Base-by-base conservation (phyloP, 1,140 invertebrate species). In the Palaemon carinicauda region DNA sequence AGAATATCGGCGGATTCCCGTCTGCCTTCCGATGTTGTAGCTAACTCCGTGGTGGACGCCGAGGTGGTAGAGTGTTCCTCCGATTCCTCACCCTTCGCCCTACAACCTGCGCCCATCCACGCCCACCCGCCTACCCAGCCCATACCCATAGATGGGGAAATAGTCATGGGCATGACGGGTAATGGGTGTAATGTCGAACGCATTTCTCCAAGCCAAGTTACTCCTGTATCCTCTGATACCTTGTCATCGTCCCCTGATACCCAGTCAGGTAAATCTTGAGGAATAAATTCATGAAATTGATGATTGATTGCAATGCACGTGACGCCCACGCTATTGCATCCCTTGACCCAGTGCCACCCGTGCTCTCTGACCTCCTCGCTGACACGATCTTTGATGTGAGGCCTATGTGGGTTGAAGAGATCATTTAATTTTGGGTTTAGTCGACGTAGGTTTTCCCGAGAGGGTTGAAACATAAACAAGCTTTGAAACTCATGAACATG, bases 241-340 rank as follows among this genome's bases (percentile, higher is more conserved):
- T 77, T 78, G 33, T 85, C 83, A 7, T 86, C 83, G 60, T 86
- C 83, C 21, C 83, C 83, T 24, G 83, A 86, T 52, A 86, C 83
- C 21, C 83, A 86, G 33, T 24, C 83, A 86, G 83, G 83, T 86
- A 86, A 85, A 65, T 12, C 15, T 53, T 52, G 53, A 27, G 41
- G 29, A 54, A 56, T 60, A 29, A 77, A 33, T 51, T 65, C 60
- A 2, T 21, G 2, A 41, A 41, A 41, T 41, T 4, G n/a, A n/a
- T n/a, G n/a, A n/a, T n/a, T n/a, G n/a, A n/a, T n/a, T n/a, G n/a
- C 41, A 7, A 41, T 27, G 56, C 56, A 10, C 56, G 17, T 4
- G 69, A 17, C 50, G 56, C 82, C 74, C 82, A 52, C 71, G 50
- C 82, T 54, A 1, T 15, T 60, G 27, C 81, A 31, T 24, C 19